Base-by-base conservation (phyloP, 2,797 vertebrate species). In the Chloroceryle inda region DNA sequence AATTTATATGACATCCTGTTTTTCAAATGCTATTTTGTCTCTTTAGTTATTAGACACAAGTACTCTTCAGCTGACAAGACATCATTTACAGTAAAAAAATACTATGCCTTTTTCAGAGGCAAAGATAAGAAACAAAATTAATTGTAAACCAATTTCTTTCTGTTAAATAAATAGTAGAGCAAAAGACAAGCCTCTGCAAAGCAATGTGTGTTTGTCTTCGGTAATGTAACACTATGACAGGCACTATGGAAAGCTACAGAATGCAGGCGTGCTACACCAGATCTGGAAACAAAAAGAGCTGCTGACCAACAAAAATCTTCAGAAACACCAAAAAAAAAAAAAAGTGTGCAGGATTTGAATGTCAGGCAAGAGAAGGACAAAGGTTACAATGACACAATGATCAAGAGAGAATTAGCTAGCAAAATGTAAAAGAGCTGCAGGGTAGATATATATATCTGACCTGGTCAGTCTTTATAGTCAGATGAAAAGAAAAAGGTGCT, bases 141-240 rank as follows among this genome's bases (percentile, higher is more conserved):
- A 69, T 58, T 75, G 49, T 64, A 88, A 91, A 88, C 27, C 66
- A 13, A 21, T 92, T 93, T 95, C 35, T 93, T 93, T 85, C 77
- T 82, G 35, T 75, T 93, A 67, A 73, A 5, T 78, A 86, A 80
- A 67, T 27, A 88, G 35, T 1, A 52, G 79, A 69, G 88, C 62
- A 84, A 89, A 92, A 81, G 27, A 56, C 53, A 88, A 91, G 73
- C 29, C 66, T 49, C 58, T 82, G 83, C 84, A 92, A 89, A 89
- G 52, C 5, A 0, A 45, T 44, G 45, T 4, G 1, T 68, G 26
- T 89, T 92, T 93, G 74, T 82, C 86, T 77, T 76, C 63, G 56
- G 67, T 77, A 87, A 76, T 23, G 10, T 5, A 90, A 76, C 67
- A 53, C 77, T 62, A 26, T 58, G 58, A 91, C 42, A 88, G 68